A percentile compares a stretch with the other conserved stretches of the same genome.
phyloP scores from a whole-genome alignment of 2,888 invertebrate genomes.

The Drosophila mercatorum region DNA sequence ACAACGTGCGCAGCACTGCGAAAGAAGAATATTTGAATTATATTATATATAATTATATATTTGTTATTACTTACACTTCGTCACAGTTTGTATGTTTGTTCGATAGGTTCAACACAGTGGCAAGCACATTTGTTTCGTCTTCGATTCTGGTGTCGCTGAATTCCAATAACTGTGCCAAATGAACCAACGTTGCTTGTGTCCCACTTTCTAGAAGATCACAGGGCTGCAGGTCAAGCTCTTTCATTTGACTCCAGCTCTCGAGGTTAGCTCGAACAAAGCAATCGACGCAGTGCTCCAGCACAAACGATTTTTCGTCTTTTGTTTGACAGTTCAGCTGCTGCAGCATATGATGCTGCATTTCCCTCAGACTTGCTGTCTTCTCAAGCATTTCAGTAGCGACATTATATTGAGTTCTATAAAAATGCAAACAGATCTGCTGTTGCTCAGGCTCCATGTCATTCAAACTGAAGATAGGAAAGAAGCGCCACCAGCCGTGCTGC shows the following conservation, averaged over 20 bases:
- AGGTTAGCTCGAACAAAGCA: conserved; percentile 41
- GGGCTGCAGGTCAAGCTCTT: conserved; percentile 34
- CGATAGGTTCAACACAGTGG: conserved; percentile 25
- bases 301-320: conserved; percentile 54
- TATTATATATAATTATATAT: neutral
- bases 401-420: conserved; percentile 44
- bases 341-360: conserved; percentile 37
- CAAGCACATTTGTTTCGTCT: conserved; percentile 41
- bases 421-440: conserved; percentile 24
- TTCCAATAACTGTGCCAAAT: conserved; percentile 22
- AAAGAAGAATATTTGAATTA: neutral
- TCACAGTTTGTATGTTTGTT: conserved; percentile 4
- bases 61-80: conserved; percentile 33
- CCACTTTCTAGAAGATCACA: conserved; percentile 63
- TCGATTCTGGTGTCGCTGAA: conserved; percentile 17
- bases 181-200: conserved; percentile 41
- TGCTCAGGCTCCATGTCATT: neutral
- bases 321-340: conserved; percentile 42
- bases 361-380: neutral
- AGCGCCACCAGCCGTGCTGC: conserved; percentile 66
- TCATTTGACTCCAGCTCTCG: conserved; percentile 45
- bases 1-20: conserved; percentile 28
- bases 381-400: conserved; percentile 35
- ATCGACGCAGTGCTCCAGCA: conserved; percentile 58
- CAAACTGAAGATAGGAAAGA: conserved; percentile 45